Evolutionary conservation across 2,888 invertebrate species (phyloP).

Genomic region (Brachyptera risi): DNA sequence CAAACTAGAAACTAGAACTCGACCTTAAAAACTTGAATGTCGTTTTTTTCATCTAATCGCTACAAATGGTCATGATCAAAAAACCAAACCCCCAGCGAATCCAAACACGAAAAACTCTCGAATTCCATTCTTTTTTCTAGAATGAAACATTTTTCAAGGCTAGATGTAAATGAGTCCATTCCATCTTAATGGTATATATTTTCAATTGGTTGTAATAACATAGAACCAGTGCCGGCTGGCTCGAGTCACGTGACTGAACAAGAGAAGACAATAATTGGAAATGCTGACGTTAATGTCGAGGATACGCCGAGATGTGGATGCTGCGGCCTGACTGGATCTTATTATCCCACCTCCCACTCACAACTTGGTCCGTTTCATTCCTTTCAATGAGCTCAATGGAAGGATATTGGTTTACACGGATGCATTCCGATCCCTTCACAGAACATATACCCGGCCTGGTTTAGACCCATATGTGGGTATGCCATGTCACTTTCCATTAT

Average conservation of each 20-base stretch:
- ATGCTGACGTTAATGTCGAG: background rate
- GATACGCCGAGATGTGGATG: background rate
- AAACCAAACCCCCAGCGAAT: too few species aligned
- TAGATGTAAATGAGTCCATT: background rate
- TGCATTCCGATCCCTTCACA: background rate
- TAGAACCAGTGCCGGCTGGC: background rate
- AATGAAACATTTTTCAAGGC: background rate
- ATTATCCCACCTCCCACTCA: slow-evolving; percentile 9
- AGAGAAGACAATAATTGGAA: background rate
- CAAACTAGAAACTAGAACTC: too few species aligned
- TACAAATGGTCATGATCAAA: too few species aligned
- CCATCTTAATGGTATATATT: background rate
- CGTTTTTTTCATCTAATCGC: too few species aligned
- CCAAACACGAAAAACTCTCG: background rate
- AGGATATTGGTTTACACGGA: slow-evolving; percentile 5
- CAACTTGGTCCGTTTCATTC: background rate
- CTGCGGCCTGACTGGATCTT: background rate
- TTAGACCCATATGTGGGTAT: background rate
- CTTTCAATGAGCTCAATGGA: background rate
- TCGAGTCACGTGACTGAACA: background rate
- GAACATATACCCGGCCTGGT: background rate
- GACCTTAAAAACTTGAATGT: too few species aligned
- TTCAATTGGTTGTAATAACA: background rate
- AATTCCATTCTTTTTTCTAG: background rate
- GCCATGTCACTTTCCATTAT: background rate